Conservation (phyloP, 2,888 invertebrate genomes). For the Scaptomyza cyrtandrae region DNA sequence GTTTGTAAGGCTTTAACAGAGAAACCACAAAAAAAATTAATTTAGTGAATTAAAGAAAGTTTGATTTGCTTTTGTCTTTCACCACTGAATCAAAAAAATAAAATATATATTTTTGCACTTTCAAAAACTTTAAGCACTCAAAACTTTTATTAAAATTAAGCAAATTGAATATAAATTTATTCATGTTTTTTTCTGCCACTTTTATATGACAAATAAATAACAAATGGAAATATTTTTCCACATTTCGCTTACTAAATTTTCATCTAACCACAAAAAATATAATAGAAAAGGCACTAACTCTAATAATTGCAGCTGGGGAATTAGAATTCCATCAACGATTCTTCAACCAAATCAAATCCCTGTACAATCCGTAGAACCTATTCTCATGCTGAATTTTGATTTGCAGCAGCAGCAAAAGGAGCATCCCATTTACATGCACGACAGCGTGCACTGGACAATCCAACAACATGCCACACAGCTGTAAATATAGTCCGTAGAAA, state of each 20-base stretch:
- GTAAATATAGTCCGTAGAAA: slow-evolving; percentile 25
- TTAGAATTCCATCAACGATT: slow-evolving; percentile 6
- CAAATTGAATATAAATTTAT: not conserved
- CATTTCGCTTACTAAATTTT: too few species aligned
- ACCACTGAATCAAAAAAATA: too few species aligned
- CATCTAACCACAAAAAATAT: not conserved
- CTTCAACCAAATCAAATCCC: slow-evolving; percentile 2
- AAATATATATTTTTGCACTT: too few species aligned
- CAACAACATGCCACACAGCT: not conserved
- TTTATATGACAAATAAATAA: not conserved
- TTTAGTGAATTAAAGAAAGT: not conserved
- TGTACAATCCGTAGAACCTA: not conserved
- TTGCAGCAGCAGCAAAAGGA: not conserved
- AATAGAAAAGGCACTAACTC: slow-evolving; percentile 2
- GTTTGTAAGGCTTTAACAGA: too few species aligned
- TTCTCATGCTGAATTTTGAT: slow-evolving; percentile 4
- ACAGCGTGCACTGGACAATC: not conserved
- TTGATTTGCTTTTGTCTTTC: too few species aligned
- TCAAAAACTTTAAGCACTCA: not conserved
- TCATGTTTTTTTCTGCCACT: not conserved
- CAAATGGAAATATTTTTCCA: too few species aligned
- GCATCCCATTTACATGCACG: slow-evolving; percentile 21
- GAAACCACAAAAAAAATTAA: not conserved
- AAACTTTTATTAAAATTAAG: not conserved
- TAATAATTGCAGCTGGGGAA: not conserved